Conservation (phyloP, 2,888 invertebrate species). For the Fragum sueziense region DNA sequence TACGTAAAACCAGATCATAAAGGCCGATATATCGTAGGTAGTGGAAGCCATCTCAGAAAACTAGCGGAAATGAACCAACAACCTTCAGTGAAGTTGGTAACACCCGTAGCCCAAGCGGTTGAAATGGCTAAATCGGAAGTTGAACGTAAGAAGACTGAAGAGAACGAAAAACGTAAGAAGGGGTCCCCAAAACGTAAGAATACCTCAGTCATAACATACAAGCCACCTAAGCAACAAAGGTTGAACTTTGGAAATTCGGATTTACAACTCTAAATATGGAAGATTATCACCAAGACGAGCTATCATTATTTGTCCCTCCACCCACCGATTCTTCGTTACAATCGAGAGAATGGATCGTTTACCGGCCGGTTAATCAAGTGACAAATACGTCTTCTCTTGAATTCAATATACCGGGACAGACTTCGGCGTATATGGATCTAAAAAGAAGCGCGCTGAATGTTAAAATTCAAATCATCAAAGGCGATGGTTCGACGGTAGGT, state of each 20-base stretch:
- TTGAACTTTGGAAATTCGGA: too few species aligned
- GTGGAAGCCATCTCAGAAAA: not conserved
- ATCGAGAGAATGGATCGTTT: conserved; percentile 41
- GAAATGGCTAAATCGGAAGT: conserved; percentile 44
- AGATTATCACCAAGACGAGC: conserved; percentile 29
- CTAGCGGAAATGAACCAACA: conserved; percentile 1
- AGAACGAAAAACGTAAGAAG: conserved; percentile 36
- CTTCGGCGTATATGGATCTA: conserved; percentile 47
- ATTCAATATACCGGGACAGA: conserved; percentile 42
- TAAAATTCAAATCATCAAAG: conserved; percentile 32
- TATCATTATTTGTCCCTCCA: conserved; percentile 29
- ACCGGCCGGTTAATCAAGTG: conserved; percentile 36
- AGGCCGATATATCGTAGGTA: conserved; percentile 35
- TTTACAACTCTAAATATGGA: too few species aligned
- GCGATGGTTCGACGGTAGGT: conserved; percentile 1
- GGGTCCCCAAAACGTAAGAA: conserved; percentile 14
- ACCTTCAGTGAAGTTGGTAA: conserved; percentile 26
- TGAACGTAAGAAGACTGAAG: conserved; percentile 14
- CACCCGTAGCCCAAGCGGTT: conserved; percentile 35
- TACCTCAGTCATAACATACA: too few species aligned
- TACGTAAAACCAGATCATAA: conserved; percentile 17
- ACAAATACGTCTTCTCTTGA: conserved; percentile 29
- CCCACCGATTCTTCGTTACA: conserved; percentile 26
- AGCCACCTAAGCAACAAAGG: too few species aligned
- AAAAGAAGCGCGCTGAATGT: conserved; percentile 34